Evolutionary conservation across 2,888 invertebrate genomes (phyloP).

Genomic region (Mechanitis messenoides): DNA sequence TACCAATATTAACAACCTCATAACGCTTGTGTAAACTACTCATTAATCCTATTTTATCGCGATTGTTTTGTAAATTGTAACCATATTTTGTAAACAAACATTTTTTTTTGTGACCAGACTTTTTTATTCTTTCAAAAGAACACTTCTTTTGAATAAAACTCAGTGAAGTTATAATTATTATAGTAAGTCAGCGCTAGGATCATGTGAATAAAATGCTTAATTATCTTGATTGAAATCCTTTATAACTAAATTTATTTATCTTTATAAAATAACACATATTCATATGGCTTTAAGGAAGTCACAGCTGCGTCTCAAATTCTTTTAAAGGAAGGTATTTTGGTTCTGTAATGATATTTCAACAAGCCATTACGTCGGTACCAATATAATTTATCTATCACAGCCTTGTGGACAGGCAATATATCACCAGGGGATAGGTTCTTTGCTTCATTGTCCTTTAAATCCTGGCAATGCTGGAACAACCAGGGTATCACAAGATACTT

Average conservation of each 20-base stretch:
- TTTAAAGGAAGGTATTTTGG: slow-evolving; percentile 10
- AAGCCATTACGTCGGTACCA: slow-evolving; percentile 25
- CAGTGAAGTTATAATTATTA: too few species aligned
- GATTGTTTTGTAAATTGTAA: slow-evolving; percentile 1
- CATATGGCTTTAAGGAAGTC: not conserved
- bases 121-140: too few species aligned
- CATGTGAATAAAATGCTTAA: too few species aligned
- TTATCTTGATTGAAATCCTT: too few species aligned
- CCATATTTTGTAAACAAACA: slow-evolving; percentile 6
- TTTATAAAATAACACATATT: too few species aligned
- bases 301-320: slow-evolving; percentile 9
- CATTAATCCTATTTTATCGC: not conserved
- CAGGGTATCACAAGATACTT: slow-evolving; percentile 44
- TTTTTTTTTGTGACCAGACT: too few species aligned
- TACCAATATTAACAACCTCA: slow-evolving; percentile 4
- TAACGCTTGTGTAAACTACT: not conserved
- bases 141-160: too few species aligned
- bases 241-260: too few species aligned
- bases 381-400: slow-evolving; percentile 32
- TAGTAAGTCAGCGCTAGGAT: too few species aligned
- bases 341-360: slow-evolving; percentile 2
- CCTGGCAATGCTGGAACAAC: slow-evolving; percentile 51
- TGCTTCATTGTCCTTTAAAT: slow-evolving; percentile 31
- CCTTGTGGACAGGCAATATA: slow-evolving; percentile 30
- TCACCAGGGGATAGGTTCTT: slow-evolving; percentile 13